Evolutionary conservation across 2,797 vertebrate genomes (phyloP).

Genomic region (Sebastes minor): DNA sequence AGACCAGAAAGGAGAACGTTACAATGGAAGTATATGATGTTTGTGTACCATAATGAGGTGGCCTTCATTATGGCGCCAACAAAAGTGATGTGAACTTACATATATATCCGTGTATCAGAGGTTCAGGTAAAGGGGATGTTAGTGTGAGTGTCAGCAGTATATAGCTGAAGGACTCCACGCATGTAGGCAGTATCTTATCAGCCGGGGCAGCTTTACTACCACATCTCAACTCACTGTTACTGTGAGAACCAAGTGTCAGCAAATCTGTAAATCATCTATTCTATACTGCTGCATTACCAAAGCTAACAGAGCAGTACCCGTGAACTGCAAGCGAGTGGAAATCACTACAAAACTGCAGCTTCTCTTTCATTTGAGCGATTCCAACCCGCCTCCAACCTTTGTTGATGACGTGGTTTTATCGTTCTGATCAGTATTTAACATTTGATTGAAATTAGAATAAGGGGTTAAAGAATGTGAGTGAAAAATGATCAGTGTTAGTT

Average conservation of each 20-base stretch:
- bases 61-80: background rate
- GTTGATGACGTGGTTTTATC: background rate
- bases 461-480: background rate
- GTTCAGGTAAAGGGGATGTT: background rate
- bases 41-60: background rate
- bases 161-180: background rate
- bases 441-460: background rate
- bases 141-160: background rate
- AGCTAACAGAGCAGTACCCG: background rate
- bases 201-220: background rate
- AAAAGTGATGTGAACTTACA: background rate
- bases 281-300: background rate
- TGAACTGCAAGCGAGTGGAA: background rate
- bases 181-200: constrained; percentile 4
- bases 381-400: background rate
- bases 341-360: background rate
- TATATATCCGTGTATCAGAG: background rate
- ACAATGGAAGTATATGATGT: background rate
- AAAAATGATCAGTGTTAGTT: background rate
- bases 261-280: constrained; percentile 11
- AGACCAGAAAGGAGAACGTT: no score
- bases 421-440: background rate
- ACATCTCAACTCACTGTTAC: background rate
- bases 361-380: background rate
- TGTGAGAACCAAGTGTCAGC: background rate